Evolutionary conservation across 2,113 vertebrate genomes (phyloP).

Genomic region (Dolichotis patagonum): DNA sequence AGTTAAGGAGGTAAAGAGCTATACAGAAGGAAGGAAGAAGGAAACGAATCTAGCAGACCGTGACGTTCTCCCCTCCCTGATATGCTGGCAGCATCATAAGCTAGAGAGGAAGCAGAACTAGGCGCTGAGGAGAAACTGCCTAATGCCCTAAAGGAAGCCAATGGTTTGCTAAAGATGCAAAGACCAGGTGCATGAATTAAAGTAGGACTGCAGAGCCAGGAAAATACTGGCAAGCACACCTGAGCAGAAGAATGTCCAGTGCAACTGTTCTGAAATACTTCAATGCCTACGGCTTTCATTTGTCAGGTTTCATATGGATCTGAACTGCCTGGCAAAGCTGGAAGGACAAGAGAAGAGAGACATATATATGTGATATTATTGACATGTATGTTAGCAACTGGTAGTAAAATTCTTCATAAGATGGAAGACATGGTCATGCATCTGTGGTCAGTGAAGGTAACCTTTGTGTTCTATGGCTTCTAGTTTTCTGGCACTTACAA

Average conservation of each 20-base stretch:
- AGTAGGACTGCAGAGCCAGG: neutral
- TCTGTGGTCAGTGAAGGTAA: neutral
- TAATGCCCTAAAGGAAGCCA: neutral
- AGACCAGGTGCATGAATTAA: neutral
- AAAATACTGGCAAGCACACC: neutral
- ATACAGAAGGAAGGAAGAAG: neutral
- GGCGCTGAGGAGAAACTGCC: neutral
- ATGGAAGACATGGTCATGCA: neutral
- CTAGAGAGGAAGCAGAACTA: neutral
- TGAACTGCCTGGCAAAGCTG: neutral
- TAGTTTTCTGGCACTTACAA: neutral
- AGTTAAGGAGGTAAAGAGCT: neutral
- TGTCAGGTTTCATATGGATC: neutral
- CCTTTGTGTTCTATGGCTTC: neutral
- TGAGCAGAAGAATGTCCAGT: neutral
- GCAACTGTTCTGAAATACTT: neutral
- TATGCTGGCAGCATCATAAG: neutral
- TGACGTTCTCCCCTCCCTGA: no score
- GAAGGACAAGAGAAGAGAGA: neutral
- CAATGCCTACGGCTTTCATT: neutral
- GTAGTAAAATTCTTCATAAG: neutral
- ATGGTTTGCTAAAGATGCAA: neutral
- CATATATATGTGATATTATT: neutral
- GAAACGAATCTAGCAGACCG: rapidly evolving
- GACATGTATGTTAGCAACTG: neutral